Conservation (phyloP, 2,888 invertebrate species). For the Cataglyphis cursor region DNA sequence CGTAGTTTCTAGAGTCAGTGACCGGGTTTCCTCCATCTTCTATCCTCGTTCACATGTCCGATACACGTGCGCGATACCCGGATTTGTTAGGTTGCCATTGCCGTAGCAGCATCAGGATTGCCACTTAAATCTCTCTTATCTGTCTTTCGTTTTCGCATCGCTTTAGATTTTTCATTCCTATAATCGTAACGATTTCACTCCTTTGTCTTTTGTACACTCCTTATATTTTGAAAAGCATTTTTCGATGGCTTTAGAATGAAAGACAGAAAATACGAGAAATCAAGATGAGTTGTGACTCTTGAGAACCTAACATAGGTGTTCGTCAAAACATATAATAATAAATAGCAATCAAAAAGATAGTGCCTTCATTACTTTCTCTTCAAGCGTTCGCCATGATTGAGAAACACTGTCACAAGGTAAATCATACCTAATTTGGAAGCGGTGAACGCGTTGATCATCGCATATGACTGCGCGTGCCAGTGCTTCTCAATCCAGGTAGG, state of each 20-base stretch:
- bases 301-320: not conserved
- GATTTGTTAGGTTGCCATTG: conserved; percentile 61
- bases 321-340: not conserved
- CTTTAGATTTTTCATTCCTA: conserved; percentile 45
- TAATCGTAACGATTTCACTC: conserved; percentile 75
- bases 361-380: conserved; percentile 28
- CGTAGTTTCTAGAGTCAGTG: conserved; percentile 86
- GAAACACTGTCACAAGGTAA: conserved; percentile 81
- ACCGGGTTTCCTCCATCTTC: conserved; percentile 83
- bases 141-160: conserved; percentile 54
- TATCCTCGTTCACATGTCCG: conserved; percentile 36
- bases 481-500: conserved; percentile 67
- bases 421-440: conserved; percentile 84
- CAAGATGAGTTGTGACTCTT: not conserved
- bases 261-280: not conserved
- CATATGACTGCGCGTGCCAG: conserved; percentile 76
- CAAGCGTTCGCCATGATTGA: conserved; percentile 61
- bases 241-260: not conserved
- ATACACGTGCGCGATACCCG: conserved; percentile 54
- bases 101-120: conserved; percentile 62
- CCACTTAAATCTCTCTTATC: conserved; percentile 54
- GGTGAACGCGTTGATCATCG: conserved; percentile 79
- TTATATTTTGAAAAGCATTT: not conserved
- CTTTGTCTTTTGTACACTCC: not conserved
- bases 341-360: not conserved